These are phyloP conservation scores for Copidosoma aretas DNA, from an alignment of 2,888 invertebrate species.

Conservation along the genomic window DNA sequence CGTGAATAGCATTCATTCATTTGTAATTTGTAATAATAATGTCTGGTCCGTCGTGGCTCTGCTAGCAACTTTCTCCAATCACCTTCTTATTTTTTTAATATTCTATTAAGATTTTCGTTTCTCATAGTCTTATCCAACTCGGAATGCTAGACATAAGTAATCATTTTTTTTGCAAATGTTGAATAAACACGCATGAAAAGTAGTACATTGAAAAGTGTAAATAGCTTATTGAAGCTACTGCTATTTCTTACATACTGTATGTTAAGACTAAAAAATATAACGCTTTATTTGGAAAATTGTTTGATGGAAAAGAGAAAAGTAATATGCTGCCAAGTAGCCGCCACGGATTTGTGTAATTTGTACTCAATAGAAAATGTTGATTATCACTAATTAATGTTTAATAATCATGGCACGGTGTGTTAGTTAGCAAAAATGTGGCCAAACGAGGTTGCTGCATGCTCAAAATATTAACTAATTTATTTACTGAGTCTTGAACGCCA, in stretches of 20 bases:
- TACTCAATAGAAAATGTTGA: constrained; percentile 50
- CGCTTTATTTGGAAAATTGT: too few species aligned
- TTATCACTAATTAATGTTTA: constrained; percentile 59
- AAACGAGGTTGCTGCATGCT: constrained; percentile 60
- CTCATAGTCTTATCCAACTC: background rate
- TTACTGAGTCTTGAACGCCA: constrained; percentile 46
- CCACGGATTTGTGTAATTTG: constrained; percentile 40
- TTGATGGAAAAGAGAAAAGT: too few species aligned
- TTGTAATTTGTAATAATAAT: constrained; percentile 50
- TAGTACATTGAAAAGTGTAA: background rate
- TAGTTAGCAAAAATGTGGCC: constrained; percentile 59
- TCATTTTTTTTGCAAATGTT: background rate
- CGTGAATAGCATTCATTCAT: constrained; percentile 50
- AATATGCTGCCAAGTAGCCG: constrained; percentile 32
- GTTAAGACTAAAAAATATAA: too few species aligned
- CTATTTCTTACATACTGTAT: background rate
- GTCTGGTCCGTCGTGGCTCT: constrained; percentile 45
- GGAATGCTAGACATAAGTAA: background rate
- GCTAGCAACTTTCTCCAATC: constrained; percentile 29
- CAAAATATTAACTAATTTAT: constrained; percentile 59
- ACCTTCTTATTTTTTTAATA: background rate
- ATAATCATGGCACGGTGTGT: constrained; percentile 62
- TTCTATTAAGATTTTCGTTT: background rate
- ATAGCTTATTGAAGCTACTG: constrained; percentile 1
- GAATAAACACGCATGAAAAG: background rate